Evolutionary conservation across 2,888 invertebrate genomes (phyloP).

Genomic region (Sepiola atlantica): DNA sequence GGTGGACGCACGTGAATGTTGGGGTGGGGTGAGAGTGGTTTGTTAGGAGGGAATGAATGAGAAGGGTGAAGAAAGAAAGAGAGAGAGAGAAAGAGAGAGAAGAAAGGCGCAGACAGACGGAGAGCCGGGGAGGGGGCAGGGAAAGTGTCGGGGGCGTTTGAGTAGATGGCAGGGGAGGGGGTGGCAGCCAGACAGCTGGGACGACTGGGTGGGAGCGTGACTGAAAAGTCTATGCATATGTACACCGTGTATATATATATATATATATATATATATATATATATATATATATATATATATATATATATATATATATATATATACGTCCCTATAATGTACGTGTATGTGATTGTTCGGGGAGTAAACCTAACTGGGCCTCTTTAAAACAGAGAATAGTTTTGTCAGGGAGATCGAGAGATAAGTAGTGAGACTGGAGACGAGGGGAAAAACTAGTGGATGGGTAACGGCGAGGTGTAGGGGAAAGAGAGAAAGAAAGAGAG

Average conservation of each 20-base stretch:
- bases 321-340: background rate
- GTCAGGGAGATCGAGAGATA: background rate
- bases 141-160: background rate
- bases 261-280: background rate
- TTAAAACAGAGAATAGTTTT: constrained; percentile 5
- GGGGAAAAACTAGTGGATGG: background rate
- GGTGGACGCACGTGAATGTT: background rate
- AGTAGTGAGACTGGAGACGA: background rate
- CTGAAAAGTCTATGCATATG: background rate
- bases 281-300: background rate
- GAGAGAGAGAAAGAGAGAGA: background rate
- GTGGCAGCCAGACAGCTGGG: constrained; percentile 7
- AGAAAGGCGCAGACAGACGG: constrained; percentile 12
- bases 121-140: background rate
- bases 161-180: background rate
- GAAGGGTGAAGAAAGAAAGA: background rate
- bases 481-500: background rate
- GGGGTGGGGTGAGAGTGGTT: background rate
- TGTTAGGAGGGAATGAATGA: background rate
- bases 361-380: constrained; percentile 8
- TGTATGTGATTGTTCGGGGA: constrained; percentile 2
- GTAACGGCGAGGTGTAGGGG: background rate
- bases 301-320: background rate
- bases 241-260: background rate
- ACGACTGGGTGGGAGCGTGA: constrained; percentile 8